Base-by-base conservation (phyloP, 2,888 invertebrate species). In the Thecocarcelia acutangulata region DNA sequence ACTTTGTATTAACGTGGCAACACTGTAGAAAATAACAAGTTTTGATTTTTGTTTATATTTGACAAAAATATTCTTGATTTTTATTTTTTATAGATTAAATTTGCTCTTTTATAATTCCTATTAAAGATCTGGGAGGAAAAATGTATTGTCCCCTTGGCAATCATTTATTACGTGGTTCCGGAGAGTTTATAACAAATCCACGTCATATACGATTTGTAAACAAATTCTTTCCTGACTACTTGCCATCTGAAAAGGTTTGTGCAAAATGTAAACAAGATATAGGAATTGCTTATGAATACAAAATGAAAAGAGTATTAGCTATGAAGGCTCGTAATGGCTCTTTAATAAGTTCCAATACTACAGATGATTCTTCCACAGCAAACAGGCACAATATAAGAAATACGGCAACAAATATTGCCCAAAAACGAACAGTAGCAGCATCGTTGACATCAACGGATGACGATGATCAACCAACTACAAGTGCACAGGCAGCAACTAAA, bases 211-310 rank as follows among this genome's bases (percentile, higher is more conserved):
- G 42, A 0, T 87, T 86, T 50, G 83, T 85, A 0, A 70, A 63
- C 9, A 69, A 78, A n/a, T 42, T 86, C 0, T 85, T 85, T 44
- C 58, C 76, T 0, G 84, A 85, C 15, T 63, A 84, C 4, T 59
- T 83, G 1, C 37, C 19, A 9, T 69, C 77, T 0, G 84, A 87
- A 2, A 76, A 61, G 3, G 24, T 87, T 0, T 87, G 87, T 64
- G 52, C 58, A 0, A 37, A 1, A 21, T 87, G 87, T 59, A 84
- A 80, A 24, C 37, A 80, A 0, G 66, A 68, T 2, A 44, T 88
- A 21, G 24, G 11, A 13, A 56, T 56, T 4, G 69, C 85, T 1
- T 87, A 81, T 44, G 13, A 17, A 0, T 17, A 44, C 0, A 88
- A 87, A 70, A 5, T 84, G 12, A 15, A 28, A 1, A 50, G 77